These are phyloP conservation scores for Porites cylindrica DNA, from an alignment of 92 coral and sea anemone species.

Conservation along the genomic window DNA sequence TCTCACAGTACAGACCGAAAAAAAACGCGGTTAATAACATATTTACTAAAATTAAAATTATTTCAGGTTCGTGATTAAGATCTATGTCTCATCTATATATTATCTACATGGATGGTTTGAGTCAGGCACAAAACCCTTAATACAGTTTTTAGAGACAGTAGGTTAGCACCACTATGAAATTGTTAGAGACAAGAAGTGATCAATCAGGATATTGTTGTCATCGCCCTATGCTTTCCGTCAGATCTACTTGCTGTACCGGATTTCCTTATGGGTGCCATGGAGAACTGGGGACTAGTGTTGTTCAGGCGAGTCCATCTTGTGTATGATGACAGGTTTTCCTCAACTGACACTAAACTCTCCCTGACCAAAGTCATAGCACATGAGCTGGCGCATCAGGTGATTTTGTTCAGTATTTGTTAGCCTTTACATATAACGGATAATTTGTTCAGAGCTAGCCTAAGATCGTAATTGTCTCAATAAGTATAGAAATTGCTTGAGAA, in stretches of 20 bases:
- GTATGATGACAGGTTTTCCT: conserved; percentile 43
- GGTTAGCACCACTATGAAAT: too few species aligned
- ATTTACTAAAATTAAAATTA: too few species aligned
- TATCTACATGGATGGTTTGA: too few species aligned
- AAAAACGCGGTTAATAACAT: too few species aligned
- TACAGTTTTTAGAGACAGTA: too few species aligned
- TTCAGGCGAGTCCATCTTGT: conserved; percentile 61
- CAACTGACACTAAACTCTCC: conserved; percentile 40
- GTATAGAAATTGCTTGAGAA: background rate
- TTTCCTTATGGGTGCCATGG: conserved; percentile 71
- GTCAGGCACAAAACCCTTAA: too few species aligned
- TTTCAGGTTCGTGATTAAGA: too few species aligned
- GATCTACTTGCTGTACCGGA: conserved; percentile 68
- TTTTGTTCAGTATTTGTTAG: background rate
- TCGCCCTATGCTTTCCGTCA: background rate
- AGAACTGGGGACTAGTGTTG: conserved; percentile 65
- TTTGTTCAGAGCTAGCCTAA: background rate
- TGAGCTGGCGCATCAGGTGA: conserved; percentile 71
- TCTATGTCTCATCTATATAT: too few species aligned
- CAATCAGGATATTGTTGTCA: background rate
- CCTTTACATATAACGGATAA: background rate
- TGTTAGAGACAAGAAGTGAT: too few species aligned
- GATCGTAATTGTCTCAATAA: background rate
- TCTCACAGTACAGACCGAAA: too few species aligned
- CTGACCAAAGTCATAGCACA: conserved; percentile 55